Percentiles rank a stretch among this genome's conserved stretches.
phyloP scores from a whole-genome alignment of 2,113 vertebrate genomes.

The Cervus canadensis region DNA sequence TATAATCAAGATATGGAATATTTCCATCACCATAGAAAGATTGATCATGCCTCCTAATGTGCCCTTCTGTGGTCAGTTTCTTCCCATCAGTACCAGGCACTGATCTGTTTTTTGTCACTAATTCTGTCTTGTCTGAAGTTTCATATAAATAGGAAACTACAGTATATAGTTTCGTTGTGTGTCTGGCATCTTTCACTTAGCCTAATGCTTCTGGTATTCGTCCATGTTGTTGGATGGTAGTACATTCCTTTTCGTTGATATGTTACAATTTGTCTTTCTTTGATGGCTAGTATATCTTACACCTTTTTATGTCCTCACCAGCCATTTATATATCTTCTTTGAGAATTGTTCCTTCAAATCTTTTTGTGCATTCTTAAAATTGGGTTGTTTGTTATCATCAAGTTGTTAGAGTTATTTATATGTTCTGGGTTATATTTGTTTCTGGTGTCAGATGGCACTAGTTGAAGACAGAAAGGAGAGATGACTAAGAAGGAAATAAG shows the following conservation, averaged over 20 bases:
- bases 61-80: not conserved
- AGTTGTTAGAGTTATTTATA: not conserved
- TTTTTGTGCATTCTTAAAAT: not conserved
- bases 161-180: not conserved
- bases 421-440: not conserved
- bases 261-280: not conserved
- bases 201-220: not conserved
- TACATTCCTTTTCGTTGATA: not conserved
- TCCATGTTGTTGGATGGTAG: not conserved
- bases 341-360: not conserved
- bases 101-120: not conserved
- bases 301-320: not conserved
- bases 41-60: not conserved
- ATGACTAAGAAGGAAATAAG: not conserved
- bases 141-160: not conserved
- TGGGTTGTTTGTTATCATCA: not conserved
- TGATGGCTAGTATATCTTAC: not conserved
- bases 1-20: not conserved
- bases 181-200: slow-evolving; percentile 12
- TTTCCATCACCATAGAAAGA: not conserved
- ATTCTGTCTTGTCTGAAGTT: not conserved
- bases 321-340: not conserved
- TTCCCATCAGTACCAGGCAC: not conserved
- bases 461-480: not conserved
- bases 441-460: not conserved